Percentiles rank a stretch among this genome's conserved stretches.
These are phyloP conservation scores for Oryzias celebensis DNA, from an alignment of 2,113 vertebrate genomes.

Conservation along the genomic window DNA sequence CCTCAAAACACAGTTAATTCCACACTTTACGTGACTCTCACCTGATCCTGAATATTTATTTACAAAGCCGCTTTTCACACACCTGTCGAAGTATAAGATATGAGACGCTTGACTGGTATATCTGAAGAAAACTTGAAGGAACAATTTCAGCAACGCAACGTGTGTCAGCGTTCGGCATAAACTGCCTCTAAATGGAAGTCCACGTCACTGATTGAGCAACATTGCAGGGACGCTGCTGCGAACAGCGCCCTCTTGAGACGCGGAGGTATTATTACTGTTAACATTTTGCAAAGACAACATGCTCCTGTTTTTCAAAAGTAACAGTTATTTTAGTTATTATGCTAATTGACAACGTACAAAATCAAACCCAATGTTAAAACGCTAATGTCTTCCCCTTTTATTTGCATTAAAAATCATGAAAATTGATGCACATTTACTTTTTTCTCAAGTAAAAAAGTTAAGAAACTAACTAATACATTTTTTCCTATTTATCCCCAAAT, in stretches of 20 bases:
- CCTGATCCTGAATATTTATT: slow-evolving; percentile 21
- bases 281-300: neutral
- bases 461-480: too few relatives aligned
- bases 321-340: too few relatives aligned
- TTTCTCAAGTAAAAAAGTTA: too few relatives aligned
- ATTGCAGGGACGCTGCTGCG: neutral
- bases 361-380: too few relatives aligned
- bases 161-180: slow-evolving; percentile 4
- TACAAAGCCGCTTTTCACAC: neutral
- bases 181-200: slow-evolving; percentile 69
- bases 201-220: slow-evolving; percentile 74
- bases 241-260: slow-evolving; percentile 47
- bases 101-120: neutral
- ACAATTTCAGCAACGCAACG: neutral
- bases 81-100: fast-evolving
- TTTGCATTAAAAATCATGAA: too few relatives aligned
- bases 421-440: too few relatives aligned
- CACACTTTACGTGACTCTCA: slow-evolving; percentile 16
- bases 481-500: too few relatives aligned
- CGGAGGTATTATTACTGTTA: slow-evolving; percentile 33
- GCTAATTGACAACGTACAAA: too few relatives aligned
- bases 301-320: too few relatives aligned
- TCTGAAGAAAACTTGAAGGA: neutral
- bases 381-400: too few relatives aligned
- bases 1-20: slow-evolving; percentile 1